These are phyloP conservation scores for Microcebus ravelobensis DNA, from an alignment of 2,113 vertebrate species.

Conservation along the genomic window DNA sequence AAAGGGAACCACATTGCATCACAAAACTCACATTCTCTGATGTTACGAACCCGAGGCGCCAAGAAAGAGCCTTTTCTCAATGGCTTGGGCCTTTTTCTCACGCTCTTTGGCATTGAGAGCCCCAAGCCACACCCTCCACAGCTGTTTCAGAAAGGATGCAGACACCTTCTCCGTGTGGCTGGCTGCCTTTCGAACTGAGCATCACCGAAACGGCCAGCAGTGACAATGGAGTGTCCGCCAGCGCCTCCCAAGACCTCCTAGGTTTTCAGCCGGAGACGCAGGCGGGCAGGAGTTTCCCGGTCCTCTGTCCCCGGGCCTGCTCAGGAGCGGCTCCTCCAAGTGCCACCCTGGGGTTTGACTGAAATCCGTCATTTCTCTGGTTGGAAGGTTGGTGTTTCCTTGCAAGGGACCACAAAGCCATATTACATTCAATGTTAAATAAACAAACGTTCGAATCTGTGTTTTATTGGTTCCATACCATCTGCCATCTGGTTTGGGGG, in stretches of 20 bases:
- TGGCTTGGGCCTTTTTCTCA: neutral
- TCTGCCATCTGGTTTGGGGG: conserved; percentile 82
- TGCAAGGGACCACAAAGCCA: conserved; percentile 78
- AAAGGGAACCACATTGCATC: neutral
- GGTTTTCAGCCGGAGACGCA: neutral
- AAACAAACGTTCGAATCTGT: conserved; percentile 84
- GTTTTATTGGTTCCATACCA: conserved; percentile 82
- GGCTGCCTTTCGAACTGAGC: conserved; percentile 19
- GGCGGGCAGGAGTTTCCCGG: neutral
- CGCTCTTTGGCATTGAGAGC: neutral
- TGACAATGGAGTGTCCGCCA: neutral
- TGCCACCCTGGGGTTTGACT: conserved; percentile 43
- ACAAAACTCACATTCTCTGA: neutral
- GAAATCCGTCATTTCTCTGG: neutral
- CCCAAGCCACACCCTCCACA: neutral
- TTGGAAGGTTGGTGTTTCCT: conserved; percentile 71
- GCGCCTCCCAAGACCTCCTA: neutral
- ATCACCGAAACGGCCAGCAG: neutral
- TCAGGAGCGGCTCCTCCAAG: neutral
- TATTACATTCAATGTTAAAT: conserved; percentile 80
- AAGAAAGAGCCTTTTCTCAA: neutral
- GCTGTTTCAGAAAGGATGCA: conserved; percentile 53
- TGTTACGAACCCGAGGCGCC: neutral
- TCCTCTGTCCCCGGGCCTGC: neutral
- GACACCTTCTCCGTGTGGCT: conserved; percentile 29